A percentile compares a stretch with the other conserved stretches of the same genome.
These are phyloP conservation scores for Nesidiocoris tenuis DNA, from an alignment of 2,888 invertebrate species.

Conservation along the genomic window DNA sequence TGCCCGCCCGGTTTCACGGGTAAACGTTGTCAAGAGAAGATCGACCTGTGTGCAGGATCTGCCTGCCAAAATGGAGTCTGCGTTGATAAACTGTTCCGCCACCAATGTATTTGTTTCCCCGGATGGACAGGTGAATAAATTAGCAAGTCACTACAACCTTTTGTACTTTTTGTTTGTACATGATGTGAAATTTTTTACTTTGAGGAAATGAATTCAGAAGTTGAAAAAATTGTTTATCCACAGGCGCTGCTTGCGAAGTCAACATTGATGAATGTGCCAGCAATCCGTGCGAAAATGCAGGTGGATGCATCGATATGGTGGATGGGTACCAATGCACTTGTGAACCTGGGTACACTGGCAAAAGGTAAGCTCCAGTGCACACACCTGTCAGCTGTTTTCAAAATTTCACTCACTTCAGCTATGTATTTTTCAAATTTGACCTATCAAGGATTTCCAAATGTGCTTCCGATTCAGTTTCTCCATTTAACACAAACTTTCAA, in stretches of 20 bases:
- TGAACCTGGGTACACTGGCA: constrained; percentile 91
- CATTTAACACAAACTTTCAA: too few species aligned
- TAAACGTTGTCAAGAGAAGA: constrained; percentile 92
- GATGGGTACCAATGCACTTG: constrained; percentile 85
- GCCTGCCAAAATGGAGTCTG: constrained; percentile 94
- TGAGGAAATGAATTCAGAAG: too few species aligned
- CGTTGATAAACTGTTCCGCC: constrained; percentile 81
- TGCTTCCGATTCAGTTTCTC: too few species aligned
- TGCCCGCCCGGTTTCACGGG: constrained; percentile 95
- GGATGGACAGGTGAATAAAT: constrained; percentile 77
- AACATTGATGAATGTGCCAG: constrained; percentile 89
- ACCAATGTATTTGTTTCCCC: constrained; percentile 86
- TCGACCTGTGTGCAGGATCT: constrained; percentile 83
- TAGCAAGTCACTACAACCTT: background rate
- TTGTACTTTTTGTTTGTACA: background rate
- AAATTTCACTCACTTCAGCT: background rate
- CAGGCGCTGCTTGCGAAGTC: constrained; percentile 68
- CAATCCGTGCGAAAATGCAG: constrained; percentile 88
- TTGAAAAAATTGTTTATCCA: too few species aligned
- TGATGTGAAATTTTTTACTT: background rate
- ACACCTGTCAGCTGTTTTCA: background rate
- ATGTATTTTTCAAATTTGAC: background rate
- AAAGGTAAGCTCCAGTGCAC: constrained; percentile 57
- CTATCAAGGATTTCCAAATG: too few species aligned
- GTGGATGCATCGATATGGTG: constrained; percentile 84